Conservation (phyloP, 2,888 invertebrate genomes). For the Cephonodes hylas region DNA sequence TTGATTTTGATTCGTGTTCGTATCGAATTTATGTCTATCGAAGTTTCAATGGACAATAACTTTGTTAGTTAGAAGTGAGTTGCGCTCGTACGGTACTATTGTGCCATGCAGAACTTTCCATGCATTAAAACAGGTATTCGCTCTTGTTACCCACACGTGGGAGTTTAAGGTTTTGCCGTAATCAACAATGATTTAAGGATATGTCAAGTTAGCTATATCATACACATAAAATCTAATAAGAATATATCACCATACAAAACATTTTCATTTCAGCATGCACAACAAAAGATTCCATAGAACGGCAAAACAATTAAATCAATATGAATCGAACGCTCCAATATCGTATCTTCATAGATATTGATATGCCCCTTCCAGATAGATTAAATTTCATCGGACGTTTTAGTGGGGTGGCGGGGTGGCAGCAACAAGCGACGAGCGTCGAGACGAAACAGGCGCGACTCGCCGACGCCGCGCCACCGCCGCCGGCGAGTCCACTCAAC, state of each 20-base stretch:
- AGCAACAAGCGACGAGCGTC: conserved; percentile 54
- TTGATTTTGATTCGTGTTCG: conserved; percentile 48
- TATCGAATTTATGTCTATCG: conserved; percentile 52
- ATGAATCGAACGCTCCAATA: conserved; percentile 1
- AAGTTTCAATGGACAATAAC: conserved; percentile 59
- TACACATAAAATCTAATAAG: neutral
- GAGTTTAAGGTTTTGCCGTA: neutral
- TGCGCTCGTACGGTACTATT: conserved; percentile 44
- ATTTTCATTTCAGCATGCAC: neutral
- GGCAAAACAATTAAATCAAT: conserved; percentile 1
- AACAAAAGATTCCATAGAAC: neutral
- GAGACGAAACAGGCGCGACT: conserved; percentile 63
- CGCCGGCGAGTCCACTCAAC: conserved; percentile 58
- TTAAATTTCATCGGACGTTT: conserved; percentile 38
- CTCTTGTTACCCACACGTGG: neutral
- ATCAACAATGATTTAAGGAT: neutral
- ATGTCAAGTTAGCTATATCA: neutral
- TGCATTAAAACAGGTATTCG: conserved; percentile 25
- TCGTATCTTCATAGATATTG: conserved; percentile 13
- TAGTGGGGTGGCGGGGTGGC: conserved; percentile 30
- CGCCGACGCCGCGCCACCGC: conserved; percentile 52
- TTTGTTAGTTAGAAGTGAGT: conserved; percentile 50
- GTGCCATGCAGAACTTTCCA: conserved; percentile 32
- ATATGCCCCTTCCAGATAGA: conserved; percentile 24
- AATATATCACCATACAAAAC: neutral